phyloP scores from a whole-genome alignment of 2,113 vertebrate species.

The Hippolais icterina region DNA sequence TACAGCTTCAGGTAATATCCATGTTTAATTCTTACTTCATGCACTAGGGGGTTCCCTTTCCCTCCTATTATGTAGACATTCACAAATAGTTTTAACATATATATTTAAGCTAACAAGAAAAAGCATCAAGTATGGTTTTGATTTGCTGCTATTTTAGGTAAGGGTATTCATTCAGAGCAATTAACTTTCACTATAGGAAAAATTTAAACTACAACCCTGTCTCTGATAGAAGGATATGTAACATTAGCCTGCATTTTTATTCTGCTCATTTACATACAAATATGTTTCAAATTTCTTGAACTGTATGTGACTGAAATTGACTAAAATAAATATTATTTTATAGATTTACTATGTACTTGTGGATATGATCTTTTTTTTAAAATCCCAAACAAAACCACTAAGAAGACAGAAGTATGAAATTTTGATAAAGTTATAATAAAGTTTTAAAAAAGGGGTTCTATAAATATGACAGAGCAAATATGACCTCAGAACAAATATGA shows the following conservation, averaged over 20 bases:
- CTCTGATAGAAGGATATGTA: background rate
- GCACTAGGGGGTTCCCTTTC: slow-evolving; percentile 71
- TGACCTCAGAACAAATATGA: fast-evolving
- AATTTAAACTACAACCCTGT: background rate
- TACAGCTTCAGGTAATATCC: background rate
- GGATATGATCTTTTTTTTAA: background rate
- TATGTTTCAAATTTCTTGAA: background rate
- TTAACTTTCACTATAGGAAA: background rate
- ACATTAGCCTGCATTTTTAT: background rate
- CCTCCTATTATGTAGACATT: background rate
- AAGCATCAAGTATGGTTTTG: background rate
- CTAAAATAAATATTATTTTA: background rate
- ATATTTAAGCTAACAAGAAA: background rate
- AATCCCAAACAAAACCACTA: background rate
- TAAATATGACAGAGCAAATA: background rate
- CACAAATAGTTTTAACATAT: background rate
- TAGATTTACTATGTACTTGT: background rate
- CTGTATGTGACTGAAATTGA: background rate
- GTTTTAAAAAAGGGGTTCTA: background rate
- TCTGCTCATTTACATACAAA: background rate
- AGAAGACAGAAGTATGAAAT: background rate
- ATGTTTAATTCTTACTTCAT: slow-evolving; percentile 21
- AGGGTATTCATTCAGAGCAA: background rate
- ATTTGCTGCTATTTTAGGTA: slow-evolving; percentile 16
- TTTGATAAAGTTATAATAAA: background rate